Base-by-base conservation (phyloP, 2,113 vertebrate genomes). In the Eonycteris spelaea region DNA sequence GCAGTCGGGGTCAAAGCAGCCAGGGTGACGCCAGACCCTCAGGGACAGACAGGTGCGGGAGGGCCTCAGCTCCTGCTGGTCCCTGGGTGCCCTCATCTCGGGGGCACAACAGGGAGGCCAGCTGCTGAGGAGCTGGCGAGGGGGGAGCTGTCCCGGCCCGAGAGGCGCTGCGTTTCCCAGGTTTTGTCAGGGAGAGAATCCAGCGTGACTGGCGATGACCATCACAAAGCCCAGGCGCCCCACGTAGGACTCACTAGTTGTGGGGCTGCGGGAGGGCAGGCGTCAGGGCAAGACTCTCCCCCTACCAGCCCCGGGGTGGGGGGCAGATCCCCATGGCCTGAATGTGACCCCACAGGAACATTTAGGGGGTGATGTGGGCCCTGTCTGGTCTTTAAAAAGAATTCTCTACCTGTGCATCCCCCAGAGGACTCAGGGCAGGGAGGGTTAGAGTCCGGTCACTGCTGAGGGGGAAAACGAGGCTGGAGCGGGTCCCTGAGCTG, bases 201-300 rank as follows among this genome's bases (percentile, higher is more conserved):
- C 74, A 53, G 5, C 7, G 35, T 63, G 5, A 35, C 33, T 16
- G 80, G 38, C 38, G 59, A 48, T 2, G 9, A 13, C 15, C 40
- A 1, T 21, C 0, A 2, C 13, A 0, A 3, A 12, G 22, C 24
- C 28, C 26, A 5, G 0, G 0, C 1, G 28, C 65, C 8, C 35
- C 33, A 6, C 0, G 30, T 51, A 30, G 10, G 10, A 26, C 16
- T 16, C 10, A 3, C 38, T 2, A 11, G 33, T 38, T 8, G 0
- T 4, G 5, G 33, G 45, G n/a, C 4, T 38, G 35, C 30, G 30
- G 40, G 55, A 43, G 1, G 45, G 14, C 6, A 28, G 71, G 15
- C 15, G 15, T 59, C 22, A 77, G 61, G 24, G 57, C 21, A 65
- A n/a, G 43, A 24, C 3, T 7, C 45, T 26, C 24, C 48, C 61